Evolutionary conservation across 2,888 invertebrate species (phyloP).

Genomic region (Mythimna pallens): DNA sequence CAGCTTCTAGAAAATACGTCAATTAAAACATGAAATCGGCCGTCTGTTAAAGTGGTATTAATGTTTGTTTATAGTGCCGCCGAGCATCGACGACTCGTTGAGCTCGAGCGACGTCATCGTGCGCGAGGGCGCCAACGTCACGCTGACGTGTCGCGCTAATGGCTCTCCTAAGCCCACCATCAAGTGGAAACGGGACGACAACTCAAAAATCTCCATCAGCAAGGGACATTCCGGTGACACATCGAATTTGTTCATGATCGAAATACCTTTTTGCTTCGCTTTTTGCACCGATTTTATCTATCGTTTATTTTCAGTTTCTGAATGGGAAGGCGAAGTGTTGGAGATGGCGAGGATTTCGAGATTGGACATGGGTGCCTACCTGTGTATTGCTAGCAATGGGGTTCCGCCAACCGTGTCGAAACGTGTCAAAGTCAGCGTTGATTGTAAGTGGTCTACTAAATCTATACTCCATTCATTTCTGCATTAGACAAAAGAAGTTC

Average conservation of each 20-base stretch:
- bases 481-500: too few species aligned
- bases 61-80: conserved; percentile 94
- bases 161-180: conserved; percentile 97
- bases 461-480: neutral
- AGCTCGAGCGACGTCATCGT: conserved; percentile 98
- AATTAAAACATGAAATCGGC: conserved; percentile 32
- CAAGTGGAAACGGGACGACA: conserved; percentile 98
- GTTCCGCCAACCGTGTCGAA: conserved; percentile 97
- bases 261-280: conserved; percentile 52
- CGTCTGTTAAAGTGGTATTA: conserved; percentile 66
- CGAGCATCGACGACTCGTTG: conserved; percentile 97
- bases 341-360: conserved; percentile 96
- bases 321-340: conserved; percentile 96
- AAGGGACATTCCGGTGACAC: conserved; percentile 94
- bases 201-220: conserved; percentile 96
- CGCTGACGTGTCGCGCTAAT: conserved; percentile 96
- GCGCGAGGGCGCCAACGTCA: conserved; percentile 97
- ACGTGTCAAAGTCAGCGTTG: conserved; percentile 97
- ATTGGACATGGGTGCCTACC: conserved; percentile 97
- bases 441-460: conserved; percentile 93
- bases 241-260: conserved; percentile 60
- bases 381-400: conserved; percentile 97
- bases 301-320: conserved; percentile 91
- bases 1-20: conserved; percentile 15
- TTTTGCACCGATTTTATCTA: conserved; percentile 47